Base-by-base conservation (phyloP, 2,888 invertebrate genomes). In the Lasioglossum morio region DNA sequence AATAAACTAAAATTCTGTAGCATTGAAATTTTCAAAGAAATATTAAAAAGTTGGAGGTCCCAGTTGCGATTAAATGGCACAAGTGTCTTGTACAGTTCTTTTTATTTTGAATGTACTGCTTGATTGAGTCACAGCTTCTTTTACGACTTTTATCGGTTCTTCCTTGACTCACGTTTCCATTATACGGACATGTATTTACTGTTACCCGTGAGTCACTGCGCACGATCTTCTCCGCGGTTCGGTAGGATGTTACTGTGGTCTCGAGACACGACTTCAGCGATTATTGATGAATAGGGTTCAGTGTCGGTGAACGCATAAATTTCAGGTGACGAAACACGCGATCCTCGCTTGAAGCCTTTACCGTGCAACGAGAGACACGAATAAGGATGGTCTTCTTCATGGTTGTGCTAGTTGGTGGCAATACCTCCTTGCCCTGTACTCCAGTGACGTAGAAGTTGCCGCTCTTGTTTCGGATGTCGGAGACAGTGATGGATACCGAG, bases 321-420 rank as follows among this genome's bases (percentile, higher is more conserved):
- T 66, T 72, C 69, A 66, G 72, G 60, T 85, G 72, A 72, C 43
- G 60, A 77, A 34, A 76, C 78, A 81, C 75, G 91, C 40, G 27
- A 27, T 30, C 53, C 40, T 63, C 81, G 23, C 77, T 88, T 85
- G 90, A 85, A 80, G 82, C n/a, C 82, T 74, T 82, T 89, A 91
- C 89, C 91, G 92, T 92, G 91, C 91, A 23, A 69, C 23, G 63
- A 84, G 91, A 83, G 82, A 30, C 79, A 92, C 92, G 92, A 84
- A 75, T 78, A 74, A 77, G 43, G 72, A 63, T 77, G 73, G 60
- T 90, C 63, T 43, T 80, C 19, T 80, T 77, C 79, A 84, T 87
- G 92, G 92, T 92, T 92, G 79, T 70, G 40, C 8, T 14, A 40
- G 7, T n/a, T 7, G 5, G 16, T 40, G n/a, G 40, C 43, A 70